Evolutionary conservation across 2,797 vertebrate genomes (phyloP), one percentile per base, ranked within the genome.

Genomic region (Eupleurogrammus muticus): DNA sequence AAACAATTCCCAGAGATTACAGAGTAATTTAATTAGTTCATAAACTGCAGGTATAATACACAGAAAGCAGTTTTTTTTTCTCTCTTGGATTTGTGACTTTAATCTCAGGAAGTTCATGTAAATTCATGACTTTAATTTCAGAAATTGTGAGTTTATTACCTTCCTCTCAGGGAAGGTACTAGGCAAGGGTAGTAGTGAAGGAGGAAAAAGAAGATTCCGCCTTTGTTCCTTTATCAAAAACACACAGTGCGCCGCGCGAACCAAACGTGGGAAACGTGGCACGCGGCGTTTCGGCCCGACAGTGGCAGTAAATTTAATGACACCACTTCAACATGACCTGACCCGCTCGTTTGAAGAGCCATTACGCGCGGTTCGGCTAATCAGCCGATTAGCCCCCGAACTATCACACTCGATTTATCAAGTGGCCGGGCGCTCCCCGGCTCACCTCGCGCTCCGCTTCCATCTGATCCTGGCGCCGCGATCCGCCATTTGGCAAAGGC

Each of bases 401-500:
- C 74, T 70, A 38, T 82, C 75, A 75, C 61, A 66, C 59, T 50
- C 47, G 74, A 64, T 87, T 81, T 79, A 77, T 80, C 64, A 73
- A 84, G 74, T 72, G 77, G 63, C 59, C 72, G 19, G 49, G 79
- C n/a, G 66, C 66, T 76, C 69, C 57, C 55, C 20, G 66, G n/a
- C 70, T 71, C 73, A 81, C 80, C 91, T 90, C 87, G 77, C 78
- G 49, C 75, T 76, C 80, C 35, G 58, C 84, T 83, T 92, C 90
- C 91, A 96, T 94, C 92, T 90, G 86, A 95, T 94, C 87, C 93
- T 94, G 94, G 90, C 83, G 58, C 75, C 83, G 93, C 92, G 93
- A 95, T 93, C 91, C 84, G 84, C 92, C 90, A 83, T 89, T 95
- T 96, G 95, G 96, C 95, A 94, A 81, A 80, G 71, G 71, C n/a